phyloP scores from a whole-genome alignment of 2,113 vertebrate genomes.

The Oryzias melastigma region DNA sequence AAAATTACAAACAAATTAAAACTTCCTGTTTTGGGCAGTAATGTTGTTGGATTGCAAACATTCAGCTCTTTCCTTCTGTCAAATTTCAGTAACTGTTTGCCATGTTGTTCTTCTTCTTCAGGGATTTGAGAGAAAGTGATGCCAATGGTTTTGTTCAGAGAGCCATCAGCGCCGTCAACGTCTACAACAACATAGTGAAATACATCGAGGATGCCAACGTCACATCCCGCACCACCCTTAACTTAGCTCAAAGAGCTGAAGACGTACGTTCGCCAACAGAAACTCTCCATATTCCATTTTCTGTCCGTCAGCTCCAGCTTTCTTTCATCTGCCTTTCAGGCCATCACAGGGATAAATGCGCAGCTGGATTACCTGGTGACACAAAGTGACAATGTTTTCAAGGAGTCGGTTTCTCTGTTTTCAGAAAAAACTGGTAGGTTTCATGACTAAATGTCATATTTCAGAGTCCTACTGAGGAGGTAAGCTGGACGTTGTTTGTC shows the following conservation, averaged over 20 bases:
- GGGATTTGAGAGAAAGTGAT: constrained; percentile 84
- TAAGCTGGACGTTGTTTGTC: neutral
- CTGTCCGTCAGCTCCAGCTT: neutral
- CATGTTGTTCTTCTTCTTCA: constrained; percentile 37
- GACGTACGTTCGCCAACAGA: constrained; percentile 78
- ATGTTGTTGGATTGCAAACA: too few species aligned
- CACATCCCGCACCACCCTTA: constrained; percentile 78
- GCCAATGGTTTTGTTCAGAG: constrained; percentile 91
- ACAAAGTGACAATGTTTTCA: constrained; percentile 82
- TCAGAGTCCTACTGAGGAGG: neutral
- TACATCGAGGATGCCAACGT: constrained; percentile 84
- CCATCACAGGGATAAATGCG: constrained; percentile 80
- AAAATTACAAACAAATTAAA: too few species aligned
- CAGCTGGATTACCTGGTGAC: constrained; percentile 82
- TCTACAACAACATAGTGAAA: constrained; percentile 89
- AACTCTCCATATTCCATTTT: neutral
- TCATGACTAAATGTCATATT: neutral
- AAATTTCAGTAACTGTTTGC: neutral
- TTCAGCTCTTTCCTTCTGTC: too few species aligned
- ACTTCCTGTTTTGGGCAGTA: too few species aligned
- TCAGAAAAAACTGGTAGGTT: constrained; percentile 72
- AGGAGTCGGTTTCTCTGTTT: constrained; percentile 77
- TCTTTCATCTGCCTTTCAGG: constrained; percentile 69
- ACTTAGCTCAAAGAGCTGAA: constrained; percentile 81
- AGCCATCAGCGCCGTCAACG: constrained; percentile 91